phyloP scores from a whole-genome alignment of 1,140 invertebrate genomes.

The Leptestheria dahalacensis region DNA sequence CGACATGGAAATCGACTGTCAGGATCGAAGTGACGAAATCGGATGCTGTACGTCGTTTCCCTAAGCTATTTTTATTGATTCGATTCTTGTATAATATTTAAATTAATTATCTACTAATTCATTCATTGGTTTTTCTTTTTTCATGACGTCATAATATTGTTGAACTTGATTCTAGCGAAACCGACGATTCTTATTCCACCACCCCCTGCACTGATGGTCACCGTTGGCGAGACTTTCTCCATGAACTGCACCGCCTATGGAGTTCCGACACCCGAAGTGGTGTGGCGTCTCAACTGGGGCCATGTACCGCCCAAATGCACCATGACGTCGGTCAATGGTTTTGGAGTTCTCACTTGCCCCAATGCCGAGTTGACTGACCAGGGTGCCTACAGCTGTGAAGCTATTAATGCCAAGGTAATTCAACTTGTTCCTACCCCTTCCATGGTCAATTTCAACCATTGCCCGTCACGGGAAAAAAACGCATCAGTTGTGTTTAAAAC shows the following conservation, averaged over 20 bases:
- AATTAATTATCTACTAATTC: neutral
- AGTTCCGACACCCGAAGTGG: slow-evolving; percentile 74
- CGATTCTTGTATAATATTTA: neutral
- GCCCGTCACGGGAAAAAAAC: too few relatives aligned
- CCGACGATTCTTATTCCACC: slow-evolving; percentile 51
- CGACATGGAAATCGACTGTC: slow-evolving; percentile 73
- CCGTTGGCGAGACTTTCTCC: slow-evolving; percentile 51
- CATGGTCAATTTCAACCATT: neutral
- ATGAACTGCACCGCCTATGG: slow-evolving; percentile 76
- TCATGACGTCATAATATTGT: slow-evolving; percentile 17
- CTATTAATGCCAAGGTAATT: slow-evolving; percentile 50
- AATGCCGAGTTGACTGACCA: slow-evolving; percentile 49
- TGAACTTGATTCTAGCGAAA: slow-evolving; percentile 31
- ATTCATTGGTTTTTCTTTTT: neutral
- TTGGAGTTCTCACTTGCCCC: slow-evolving; percentile 64
- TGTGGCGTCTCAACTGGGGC: slow-evolving; percentile 95
- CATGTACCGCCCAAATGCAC: slow-evolving; percentile 76
- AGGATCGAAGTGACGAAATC: slow-evolving; percentile 77
- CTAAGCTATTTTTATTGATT: neutral
- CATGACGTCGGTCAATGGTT: slow-evolving; percentile 55
- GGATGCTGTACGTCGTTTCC: slow-evolving; percentile 59
- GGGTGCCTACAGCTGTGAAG: slow-evolving; percentile 95
- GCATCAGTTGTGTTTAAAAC: too few relatives aligned
- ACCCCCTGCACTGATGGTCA: slow-evolving; percentile 47
- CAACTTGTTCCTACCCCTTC: neutral